These are phyloP conservation scores for Murina feae DNA, from an alignment of 2,113 vertebrate genomes.

Conservation along the genomic window DNA sequence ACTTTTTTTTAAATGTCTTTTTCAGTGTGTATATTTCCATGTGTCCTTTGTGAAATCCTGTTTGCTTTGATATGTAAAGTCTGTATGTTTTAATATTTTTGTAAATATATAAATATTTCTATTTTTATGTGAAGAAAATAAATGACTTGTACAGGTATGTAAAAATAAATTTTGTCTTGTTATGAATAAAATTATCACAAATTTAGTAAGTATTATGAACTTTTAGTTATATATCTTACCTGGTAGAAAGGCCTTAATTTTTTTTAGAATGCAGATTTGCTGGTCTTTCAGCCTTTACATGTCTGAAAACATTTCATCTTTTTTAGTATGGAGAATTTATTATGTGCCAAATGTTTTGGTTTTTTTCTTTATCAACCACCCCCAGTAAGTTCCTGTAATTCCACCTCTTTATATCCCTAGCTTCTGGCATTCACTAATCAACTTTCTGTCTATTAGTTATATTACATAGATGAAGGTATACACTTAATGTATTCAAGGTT, in stretches of 20 bases:
- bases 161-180: conserved; percentile 44
- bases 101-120: conserved; percentile 80
- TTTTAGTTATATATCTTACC: neutral
- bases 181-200: conserved; percentile 57
- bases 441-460: neutral
- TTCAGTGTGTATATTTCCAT: conserved; percentile 16
- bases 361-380: neutral
- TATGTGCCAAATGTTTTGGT: neutral
- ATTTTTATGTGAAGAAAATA: conserved; percentile 74
- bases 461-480: neutral
- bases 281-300: neutral
- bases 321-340: neutral
- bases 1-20: conserved; percentile 1
- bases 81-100: conserved; percentile 71
- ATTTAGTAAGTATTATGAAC: neutral
- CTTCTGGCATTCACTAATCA: neutral
- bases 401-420: neutral
- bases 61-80: conserved; percentile 34
- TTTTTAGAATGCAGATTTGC: neutral
- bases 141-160: conserved; percentile 48
- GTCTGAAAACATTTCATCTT: neutral
- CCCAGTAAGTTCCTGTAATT: neutral
- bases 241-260: neutral
- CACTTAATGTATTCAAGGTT: neutral
- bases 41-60: conserved; percentile 18